phyloP scores from a whole-genome alignment of 2,797 vertebrate genomes.

The Cossypha niveicapilla region DNA sequence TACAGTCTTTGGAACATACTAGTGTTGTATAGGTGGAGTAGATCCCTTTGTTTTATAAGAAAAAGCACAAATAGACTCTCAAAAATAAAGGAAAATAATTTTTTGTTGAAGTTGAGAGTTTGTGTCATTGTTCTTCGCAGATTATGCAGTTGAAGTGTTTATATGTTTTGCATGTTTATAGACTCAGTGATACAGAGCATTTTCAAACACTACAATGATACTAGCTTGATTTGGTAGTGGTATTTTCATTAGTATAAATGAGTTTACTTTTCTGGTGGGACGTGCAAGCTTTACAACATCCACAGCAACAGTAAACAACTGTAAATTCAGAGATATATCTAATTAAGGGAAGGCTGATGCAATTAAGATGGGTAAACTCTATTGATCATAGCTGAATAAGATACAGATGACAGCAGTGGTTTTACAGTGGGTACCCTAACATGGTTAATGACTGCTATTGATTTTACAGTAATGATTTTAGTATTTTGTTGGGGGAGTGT shows the following conservation, averaged over 20 bases:
- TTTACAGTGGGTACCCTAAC: neutral
- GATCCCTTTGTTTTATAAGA: neutral
- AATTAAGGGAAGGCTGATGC: neutral
- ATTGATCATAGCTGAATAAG: neutral
- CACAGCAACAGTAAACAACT: neutral
- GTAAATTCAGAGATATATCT: neutral
- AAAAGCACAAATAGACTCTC: neutral
- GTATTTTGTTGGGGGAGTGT: neutral
- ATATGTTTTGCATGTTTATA: neutral
- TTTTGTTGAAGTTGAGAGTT: neutral
- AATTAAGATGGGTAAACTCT: neutral
- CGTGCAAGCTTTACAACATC: neutral
- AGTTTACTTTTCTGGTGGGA: neutral
- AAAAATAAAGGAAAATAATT: neutral
- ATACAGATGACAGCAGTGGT: neutral
- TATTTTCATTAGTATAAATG: neutral
- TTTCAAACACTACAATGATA: neutral
- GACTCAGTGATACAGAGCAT: neutral
- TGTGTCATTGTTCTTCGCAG: neutral
- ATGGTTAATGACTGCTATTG: neutral
- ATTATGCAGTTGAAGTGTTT: neutral
- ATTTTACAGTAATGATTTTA: neutral
- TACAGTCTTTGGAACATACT: neutral
- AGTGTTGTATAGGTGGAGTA: neutral
- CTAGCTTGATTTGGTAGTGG: neutral